Conservation (phyloP, 2,797 vertebrate genomes). For the Epinephelus coioides region DNA sequence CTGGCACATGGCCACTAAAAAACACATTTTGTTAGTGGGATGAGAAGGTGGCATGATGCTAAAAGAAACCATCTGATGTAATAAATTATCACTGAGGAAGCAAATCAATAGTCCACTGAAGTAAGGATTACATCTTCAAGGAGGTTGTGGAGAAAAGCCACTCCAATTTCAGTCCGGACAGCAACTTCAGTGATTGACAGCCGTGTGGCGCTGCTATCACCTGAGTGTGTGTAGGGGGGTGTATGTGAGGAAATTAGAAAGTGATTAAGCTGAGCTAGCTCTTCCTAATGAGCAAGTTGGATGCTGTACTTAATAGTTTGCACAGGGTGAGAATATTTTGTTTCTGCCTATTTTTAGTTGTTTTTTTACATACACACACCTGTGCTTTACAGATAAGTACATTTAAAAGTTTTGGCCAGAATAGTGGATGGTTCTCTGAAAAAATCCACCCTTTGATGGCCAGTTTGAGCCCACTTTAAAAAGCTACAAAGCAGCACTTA, state of each 20-base stretch:
- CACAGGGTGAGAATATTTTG: slow-evolving; percentile 23
- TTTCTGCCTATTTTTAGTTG: slow-evolving; percentile 12
- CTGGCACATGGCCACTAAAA: neutral
- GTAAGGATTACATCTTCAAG: slow-evolving; percentile 10
- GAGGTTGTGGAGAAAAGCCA: slow-evolving; percentile 20
- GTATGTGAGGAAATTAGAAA: slow-evolving; percentile 25
- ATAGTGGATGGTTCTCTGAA: neutral
- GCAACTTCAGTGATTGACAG: slow-evolving; percentile 41
- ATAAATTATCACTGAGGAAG: slow-evolving; percentile 7
- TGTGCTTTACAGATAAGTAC: slow-evolving; percentile 27
- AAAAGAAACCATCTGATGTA: neutral
- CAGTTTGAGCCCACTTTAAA: slow-evolving; percentile 9
- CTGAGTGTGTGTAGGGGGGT: neutral
- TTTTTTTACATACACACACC: neutral
- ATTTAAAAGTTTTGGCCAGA: neutral
- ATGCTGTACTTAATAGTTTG: slow-evolving; percentile 29
- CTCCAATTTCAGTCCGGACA: slow-evolving; percentile 8
- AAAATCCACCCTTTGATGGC: slow-evolving; percentile 26
- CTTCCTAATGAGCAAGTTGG: slow-evolving; percentile 1
- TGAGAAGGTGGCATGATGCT: neutral
- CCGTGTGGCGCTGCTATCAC: neutral
- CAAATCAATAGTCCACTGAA: slow-evolving; percentile 36
- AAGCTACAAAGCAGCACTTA: neutral
- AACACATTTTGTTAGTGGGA: neutral
- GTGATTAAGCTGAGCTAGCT: slow-evolving; percentile 21